These are phyloP conservation scores for Asbolus verrucosus DNA, from an alignment of 1,140 invertebrate genomes.

Conservation along the genomic window DNA sequence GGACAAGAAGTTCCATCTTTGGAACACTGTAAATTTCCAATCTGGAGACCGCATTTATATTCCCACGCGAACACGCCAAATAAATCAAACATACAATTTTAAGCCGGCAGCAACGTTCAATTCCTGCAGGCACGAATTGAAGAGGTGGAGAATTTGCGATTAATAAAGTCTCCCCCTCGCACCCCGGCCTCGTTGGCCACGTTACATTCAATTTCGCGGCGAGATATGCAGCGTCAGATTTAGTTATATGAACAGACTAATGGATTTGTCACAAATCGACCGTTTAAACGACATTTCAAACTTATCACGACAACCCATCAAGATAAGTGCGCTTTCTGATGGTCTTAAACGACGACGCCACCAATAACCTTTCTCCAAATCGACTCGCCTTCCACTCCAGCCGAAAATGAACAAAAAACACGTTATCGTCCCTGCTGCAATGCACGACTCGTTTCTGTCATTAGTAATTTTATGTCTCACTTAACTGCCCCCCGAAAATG, in stretches of 20 bases:
- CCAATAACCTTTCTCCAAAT: conserved; percentile 9
- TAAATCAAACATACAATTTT: conserved; percentile 39
- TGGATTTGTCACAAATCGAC: conserved; percentile 25
- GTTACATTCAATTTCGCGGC: conserved; percentile 17
- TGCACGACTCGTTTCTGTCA: conserved; percentile 5
- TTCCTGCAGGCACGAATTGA: conserved; percentile 23
- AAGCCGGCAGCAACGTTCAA: conserved; percentile 21
- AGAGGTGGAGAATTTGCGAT: conserved; percentile 29
- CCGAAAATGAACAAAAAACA: conserved; percentile 28
- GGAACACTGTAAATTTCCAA: conserved; percentile 31
- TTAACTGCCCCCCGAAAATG: conserved; percentile 14
- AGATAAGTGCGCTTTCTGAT: conserved; percentile 14
- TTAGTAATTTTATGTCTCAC: conserved; percentile 9
- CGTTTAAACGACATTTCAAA: conserved; percentile 6
- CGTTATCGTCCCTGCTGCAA: conserved; percentile 6
- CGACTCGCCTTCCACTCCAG: conserved; percentile 9
- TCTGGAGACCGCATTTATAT: conserved; percentile 22
- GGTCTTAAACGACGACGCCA: conserved; percentile 7
- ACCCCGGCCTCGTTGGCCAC: background rate
- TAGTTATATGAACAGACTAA: conserved; percentile 1
- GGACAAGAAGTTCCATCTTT: conserved; percentile 8
- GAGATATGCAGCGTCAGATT: background rate
- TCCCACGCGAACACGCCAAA: conserved; percentile 22
- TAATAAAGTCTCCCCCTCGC: conserved; percentile 23
- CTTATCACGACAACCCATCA: conserved; percentile 13